Conservation (phyloP, 2,797 vertebrate genomes). For the Pseudocheirus occidentalis region DNA sequence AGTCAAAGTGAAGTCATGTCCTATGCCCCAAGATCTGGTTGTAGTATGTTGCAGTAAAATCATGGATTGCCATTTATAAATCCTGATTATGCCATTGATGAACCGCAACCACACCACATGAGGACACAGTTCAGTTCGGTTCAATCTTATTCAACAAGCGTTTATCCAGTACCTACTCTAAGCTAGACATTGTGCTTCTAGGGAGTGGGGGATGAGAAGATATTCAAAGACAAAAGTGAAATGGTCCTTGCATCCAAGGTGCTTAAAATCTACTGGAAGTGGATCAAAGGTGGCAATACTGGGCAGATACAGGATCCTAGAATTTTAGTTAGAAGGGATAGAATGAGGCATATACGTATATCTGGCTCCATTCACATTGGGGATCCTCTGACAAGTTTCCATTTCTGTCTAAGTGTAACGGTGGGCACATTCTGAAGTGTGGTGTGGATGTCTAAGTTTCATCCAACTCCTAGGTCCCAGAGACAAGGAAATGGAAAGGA, state of each 20-base stretch:
- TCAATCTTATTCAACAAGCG: background rate
- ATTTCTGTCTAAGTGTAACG: conserved; percentile 52
- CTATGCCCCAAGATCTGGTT: background rate
- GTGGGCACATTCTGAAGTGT: conserved; percentile 44
- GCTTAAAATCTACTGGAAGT: background rate
- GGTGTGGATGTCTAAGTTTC: conserved; percentile 63
- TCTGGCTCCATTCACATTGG: conserved; percentile 15
- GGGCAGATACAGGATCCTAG: background rate
- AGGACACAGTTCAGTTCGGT: background rate
- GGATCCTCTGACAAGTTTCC: conserved; percentile 26
- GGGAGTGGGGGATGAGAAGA: background rate
- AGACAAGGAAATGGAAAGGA: conserved; percentile 84
- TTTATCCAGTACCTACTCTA: background rate
- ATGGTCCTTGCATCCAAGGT: background rate
- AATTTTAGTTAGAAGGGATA: background rate
- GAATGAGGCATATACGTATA: background rate
- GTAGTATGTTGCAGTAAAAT: background rate
- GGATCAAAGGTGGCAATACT: background rate
- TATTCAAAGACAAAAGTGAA: background rate
- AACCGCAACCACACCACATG: background rate
- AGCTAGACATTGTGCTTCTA: background rate
- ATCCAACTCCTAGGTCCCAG: conserved; percentile 65
- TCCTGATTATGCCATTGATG: background rate
- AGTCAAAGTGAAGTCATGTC: background rate
- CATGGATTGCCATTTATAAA: background rate